Conservation (phyloP, 2,888 invertebrate genomes). For the Ditula angustiorana region DNA sequence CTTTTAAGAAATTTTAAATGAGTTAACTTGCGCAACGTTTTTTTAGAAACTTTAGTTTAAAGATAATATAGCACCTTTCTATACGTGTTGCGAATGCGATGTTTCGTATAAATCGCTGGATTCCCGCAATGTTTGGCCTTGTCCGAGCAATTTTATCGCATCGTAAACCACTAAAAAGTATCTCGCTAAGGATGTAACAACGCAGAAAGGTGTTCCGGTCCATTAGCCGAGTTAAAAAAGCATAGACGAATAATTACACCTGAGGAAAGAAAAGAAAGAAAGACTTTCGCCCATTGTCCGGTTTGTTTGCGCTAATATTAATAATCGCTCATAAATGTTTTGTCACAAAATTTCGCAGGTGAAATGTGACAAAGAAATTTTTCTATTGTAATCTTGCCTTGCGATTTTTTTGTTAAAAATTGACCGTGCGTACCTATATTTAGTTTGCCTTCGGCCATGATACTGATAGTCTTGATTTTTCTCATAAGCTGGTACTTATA, state of each 20-base stretch:
- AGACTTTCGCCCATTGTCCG: conserved; percentile 77
- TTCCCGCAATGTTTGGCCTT: conserved; percentile 82
- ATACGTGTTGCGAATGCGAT: conserved; percentile 52
- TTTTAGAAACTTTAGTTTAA: conserved; percentile 45
- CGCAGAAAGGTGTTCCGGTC: conserved; percentile 72
- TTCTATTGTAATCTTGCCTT: conserved; percentile 14
- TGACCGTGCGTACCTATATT: conserved; percentile 1
- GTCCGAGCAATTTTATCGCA: conserved; percentile 76
- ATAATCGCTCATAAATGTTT: conserved; percentile 63
- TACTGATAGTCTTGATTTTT: neutral
- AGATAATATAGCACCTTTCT: conserved; percentile 52
- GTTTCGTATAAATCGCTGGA: conserved; percentile 52
- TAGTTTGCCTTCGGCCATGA: conserved; percentile 15
- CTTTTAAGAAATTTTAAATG: conserved; percentile 64
- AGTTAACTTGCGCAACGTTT: conserved; percentile 65
- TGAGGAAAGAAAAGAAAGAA: conserved; percentile 68
- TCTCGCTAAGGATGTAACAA: conserved; percentile 70
- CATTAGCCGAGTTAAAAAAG: conserved; percentile 73
- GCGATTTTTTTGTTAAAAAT: neutral
- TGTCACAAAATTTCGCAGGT: conserved; percentile 64
- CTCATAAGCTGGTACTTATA: neutral
- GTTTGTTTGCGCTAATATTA: conserved; percentile 64
- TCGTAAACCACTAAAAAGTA: conserved; percentile 82
- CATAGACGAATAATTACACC: conserved; percentile 73
- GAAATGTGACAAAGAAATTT: conserved; percentile 53